Percentiles rank a stretch among this genome's conserved stretches.
These are phyloP conservation scores for Drosophila infuscata DNA, from an alignment of 2,888 invertebrate genomes.

Conservation along the genomic window DNA sequence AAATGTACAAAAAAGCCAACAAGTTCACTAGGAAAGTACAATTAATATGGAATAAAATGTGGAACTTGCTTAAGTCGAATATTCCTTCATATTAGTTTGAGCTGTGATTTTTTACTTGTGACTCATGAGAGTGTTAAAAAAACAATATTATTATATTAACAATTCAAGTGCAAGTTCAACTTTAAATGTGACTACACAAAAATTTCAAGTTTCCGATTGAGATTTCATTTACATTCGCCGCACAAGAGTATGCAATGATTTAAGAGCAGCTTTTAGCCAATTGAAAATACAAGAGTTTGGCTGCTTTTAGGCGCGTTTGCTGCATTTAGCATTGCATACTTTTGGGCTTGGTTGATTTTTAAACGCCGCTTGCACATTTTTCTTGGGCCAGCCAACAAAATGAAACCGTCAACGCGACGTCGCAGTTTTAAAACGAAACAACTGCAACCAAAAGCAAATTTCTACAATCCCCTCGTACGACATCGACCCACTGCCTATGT, in stretches of 20 bases:
- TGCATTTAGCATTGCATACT: slow-evolving; percentile 34
- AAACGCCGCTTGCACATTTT: slow-evolving; percentile 51
- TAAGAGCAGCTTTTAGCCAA: not conserved
- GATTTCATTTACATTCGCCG: not conserved
- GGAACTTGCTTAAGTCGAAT: not conserved
- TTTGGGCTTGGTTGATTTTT: slow-evolving; percentile 3
- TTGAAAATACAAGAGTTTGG: not conserved
- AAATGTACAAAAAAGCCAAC: slow-evolving; percentile 1
- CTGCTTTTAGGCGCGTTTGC: slow-evolving; percentile 11
- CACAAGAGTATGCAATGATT: slow-evolving; percentile 40
- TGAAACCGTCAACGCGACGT: slow-evolving; percentile 83
- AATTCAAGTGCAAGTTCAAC: not conserved
- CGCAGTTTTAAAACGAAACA: slow-evolving; percentile 83
- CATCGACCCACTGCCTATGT: slow-evolving; percentile 81
- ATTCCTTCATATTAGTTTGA: not conserved
- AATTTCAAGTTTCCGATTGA: not conserved
- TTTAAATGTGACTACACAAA: not conserved
- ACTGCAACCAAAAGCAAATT: slow-evolving; percentile 67
- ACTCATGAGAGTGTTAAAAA: not conserved
- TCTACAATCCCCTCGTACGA: slow-evolving; percentile 70
- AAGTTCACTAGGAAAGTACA: not conserved
- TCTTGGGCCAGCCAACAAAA: slow-evolving; percentile 19
- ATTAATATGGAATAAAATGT: not conserved
- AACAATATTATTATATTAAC: not conserved
- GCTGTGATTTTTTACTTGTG: not conserved